phyloP scores from a whole-genome alignment of 2,113 vertebrate genomes.

The Eubucco bourcierii region DNA sequence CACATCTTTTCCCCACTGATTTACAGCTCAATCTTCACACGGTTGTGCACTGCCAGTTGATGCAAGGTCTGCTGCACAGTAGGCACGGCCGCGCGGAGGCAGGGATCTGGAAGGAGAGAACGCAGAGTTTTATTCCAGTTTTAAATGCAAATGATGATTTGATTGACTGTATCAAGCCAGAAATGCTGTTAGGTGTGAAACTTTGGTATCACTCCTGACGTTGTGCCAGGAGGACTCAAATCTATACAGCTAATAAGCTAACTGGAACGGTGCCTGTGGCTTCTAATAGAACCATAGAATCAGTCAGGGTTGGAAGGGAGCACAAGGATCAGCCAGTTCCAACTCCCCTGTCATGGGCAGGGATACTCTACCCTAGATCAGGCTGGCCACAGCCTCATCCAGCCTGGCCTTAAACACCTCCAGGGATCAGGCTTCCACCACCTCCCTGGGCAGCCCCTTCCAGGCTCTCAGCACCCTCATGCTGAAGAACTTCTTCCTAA shows the following conservation, averaged over 20 bases:
- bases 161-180: not conserved
- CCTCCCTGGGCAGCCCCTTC: no score
- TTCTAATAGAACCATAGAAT: no score
- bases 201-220: not conserved
- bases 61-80: not conserved
- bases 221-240: slow-evolving; percentile 4
- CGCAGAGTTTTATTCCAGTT: not conserved
- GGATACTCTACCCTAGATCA: no score
- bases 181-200: slow-evolving; percentile 24
- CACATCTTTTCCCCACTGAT: not conserved
- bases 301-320: no score
- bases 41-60: not conserved
- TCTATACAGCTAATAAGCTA: slow-evolving; percentile 11
- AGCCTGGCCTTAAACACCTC: no score
- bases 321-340: no score
- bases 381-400: no score
- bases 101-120: not conserved
- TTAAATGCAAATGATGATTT: not conserved
- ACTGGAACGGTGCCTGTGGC: not conserved
- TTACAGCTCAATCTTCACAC: not conserved
- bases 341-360: no score
- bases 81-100: not conserved
- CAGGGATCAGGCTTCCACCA: no score
- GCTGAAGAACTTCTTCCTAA: no score
- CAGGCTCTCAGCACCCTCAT: no score